Percentiles rank a stretch among this genome's conserved stretches.
phyloP scores from a whole-genome alignment of 2,888 invertebrate species.

The Zonitis immaculata region DNA sequence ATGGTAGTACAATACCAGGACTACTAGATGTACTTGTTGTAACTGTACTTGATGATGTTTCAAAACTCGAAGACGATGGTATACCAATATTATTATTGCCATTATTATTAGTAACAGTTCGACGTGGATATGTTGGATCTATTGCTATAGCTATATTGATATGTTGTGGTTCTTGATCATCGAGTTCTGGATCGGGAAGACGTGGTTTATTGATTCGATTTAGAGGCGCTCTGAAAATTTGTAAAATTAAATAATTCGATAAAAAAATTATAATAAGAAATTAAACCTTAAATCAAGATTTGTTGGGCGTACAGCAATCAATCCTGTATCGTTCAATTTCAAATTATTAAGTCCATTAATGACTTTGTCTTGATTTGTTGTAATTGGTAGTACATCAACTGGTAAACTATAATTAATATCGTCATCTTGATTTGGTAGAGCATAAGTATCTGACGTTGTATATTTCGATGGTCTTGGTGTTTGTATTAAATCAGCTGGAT shows the following conservation, averaged over 20 bases:
- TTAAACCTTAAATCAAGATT: conserved; percentile 45
- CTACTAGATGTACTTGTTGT: conserved; percentile 41
- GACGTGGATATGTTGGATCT: conserved; percentile 59
- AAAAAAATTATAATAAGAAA: not conserved
- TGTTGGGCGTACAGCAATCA: conserved; percentile 39
- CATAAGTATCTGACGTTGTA: conserved; percentile 34
- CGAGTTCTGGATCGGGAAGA: conserved; percentile 41
- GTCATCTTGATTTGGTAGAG: conserved; percentile 34
- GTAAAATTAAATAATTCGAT: not conserved
- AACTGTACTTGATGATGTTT: conserved; percentile 42
- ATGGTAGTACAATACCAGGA: conserved; percentile 38
- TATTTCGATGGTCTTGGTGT: conserved; percentile 34
- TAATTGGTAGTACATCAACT: conserved; percentile 40
- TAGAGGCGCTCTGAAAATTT: conserved; percentile 31
- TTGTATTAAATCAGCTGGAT: conserved; percentile 53
- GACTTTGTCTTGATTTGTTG: conserved; percentile 29
- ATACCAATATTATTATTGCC: conserved; percentile 9
- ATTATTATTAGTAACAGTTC: no score
- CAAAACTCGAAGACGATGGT: conserved; percentile 41
- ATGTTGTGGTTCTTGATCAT: conserved; percentile 38
- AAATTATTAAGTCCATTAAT: conserved; percentile 24
- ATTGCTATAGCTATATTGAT: conserved; percentile 63
- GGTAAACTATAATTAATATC: conserved; percentile 47
- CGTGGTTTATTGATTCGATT: conserved; percentile 40
- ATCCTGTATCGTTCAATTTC: conserved; percentile 12